Base-by-base conservation (phyloP, 2,888 invertebrate species). In the Agriopis leucophaearia region DNA sequence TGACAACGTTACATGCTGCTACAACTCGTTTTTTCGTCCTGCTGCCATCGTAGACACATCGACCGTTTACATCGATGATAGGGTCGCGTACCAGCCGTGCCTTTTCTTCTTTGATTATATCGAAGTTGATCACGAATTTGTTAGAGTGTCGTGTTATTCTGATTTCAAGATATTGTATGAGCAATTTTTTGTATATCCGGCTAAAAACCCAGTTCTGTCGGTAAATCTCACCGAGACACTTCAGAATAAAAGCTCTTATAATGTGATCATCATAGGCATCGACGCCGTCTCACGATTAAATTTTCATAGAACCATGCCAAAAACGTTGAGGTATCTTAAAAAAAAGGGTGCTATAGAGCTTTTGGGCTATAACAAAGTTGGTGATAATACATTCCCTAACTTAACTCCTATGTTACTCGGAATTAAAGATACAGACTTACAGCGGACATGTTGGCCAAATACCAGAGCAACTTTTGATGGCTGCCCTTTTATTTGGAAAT, bases 331-430 rank as follows among this genome's bases (percentile, higher is more conserved):
- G 2, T 95, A 94, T 75, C 90, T 98, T 59, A 91, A 94, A 66
- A 87, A 95, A 15, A 90, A 97, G 69, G 94, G 95, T 13, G 96
- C 96, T 47, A 94, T 97, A 59, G 98, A 98, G 83, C 94, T 99
- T 83, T 88, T 96, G 74, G 99, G 99, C 7, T 98, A 98, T 87
- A 98, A 97, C 84, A 99, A 99, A 94, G 97, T 99, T 9, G 99
- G 96, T 4, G 99, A 99, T 87, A 99, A 99, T 86, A 99, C 99
- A 0, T 98, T 97, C 84, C 98, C 98, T 0, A 99, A 99, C 87
- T 86, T 99, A 67, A 95, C 97, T 8, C 97, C 99, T 0, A 95
- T 97, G 71, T 89, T 98, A 12, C 95, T 96, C 3, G 98, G 98
- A 0, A 84, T 96, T 51, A 95, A 94, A 50, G 95, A 95, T 38